These are phyloP conservation scores for Polypterus bichir DNA, from an alignment of 2,113 vertebrate species.

Conservation along the genomic window DNA sequence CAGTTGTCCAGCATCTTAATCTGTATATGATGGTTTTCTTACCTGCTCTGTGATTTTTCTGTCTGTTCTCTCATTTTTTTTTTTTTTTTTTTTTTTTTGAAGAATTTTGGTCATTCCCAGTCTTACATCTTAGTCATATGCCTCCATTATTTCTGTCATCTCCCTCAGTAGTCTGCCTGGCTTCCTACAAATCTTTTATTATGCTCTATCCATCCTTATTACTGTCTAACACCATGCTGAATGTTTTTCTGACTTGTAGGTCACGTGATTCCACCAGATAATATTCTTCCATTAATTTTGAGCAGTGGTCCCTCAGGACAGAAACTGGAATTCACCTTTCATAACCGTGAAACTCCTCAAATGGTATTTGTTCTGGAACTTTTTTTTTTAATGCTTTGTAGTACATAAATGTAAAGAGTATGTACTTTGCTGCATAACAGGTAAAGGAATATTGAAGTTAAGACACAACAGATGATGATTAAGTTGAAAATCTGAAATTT, in stretches of 20 bases:
- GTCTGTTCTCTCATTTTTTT: neutral
- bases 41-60: too few species aligned
- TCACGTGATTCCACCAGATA: conserved; percentile 85
- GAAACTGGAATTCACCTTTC: conserved; percentile 83
- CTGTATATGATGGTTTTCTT: too few species aligned
- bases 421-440: too few species aligned
- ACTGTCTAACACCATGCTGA: conserved; percentile 3
- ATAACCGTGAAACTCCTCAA: conserved; percentile 68
- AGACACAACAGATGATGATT: too few species aligned
- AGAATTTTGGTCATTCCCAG: neutral
- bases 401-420: too few species aligned
- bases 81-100: neutral
- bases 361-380: conserved; percentile 41
- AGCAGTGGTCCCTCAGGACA: conserved; percentile 77
- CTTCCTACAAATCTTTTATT: too few species aligned
- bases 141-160: neutral
- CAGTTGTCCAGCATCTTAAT: too few species aligned
- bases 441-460: too few species aligned
- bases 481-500: too few species aligned
- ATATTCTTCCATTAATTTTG: conserved; percentile 77
- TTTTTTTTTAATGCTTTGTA: too few species aligned
- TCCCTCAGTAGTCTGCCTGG: neutral
- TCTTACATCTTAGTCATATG: neutral
- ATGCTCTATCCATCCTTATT: neutral
- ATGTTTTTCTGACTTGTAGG: conserved; percentile 42